Evolutionary conservation across 2,888 invertebrate species (phyloP), one percentile per base, ranked within the genome.

Genomic region (Tuta absoluta): DNA sequence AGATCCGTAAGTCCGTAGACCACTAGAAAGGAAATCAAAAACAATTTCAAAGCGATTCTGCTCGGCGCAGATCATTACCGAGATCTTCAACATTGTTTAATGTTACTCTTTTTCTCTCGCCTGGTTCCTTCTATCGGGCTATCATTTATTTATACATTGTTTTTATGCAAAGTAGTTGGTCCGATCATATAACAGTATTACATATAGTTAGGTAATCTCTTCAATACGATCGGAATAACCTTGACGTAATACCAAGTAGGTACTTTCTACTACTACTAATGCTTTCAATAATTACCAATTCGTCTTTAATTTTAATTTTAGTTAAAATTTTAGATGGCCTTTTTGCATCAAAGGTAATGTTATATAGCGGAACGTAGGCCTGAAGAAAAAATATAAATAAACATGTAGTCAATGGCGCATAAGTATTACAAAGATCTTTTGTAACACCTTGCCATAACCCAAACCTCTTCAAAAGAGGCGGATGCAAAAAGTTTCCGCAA

Each of bases 21-120:
- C 68, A 69, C 67, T 72, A 75, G 73, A 77, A 79, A 79, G 75
- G 76, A 82, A 82, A 84, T 84, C 77, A 79, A 85, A 86, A 85
- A 86, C 82, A 84, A 85, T 86, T 80, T 81, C 78, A 78, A 75
- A 77, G 75, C 81, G 78, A 80, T 81, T 75, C 71, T 74, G 73
- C 75, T 74, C 75, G 68, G 79, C 72, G 77, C 76, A 81, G 84
- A 85, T 86, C 85, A 85, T 86, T 86, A 85, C 81, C 75, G 78
- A 72, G 77, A 83, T 84, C 80, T 82, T 75, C 77, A 81, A 76
- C 74, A 75, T 74, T 74, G 79, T 78, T 79, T 79, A 79, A 78
- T 80, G 79, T 79, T 82, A 80, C 78, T 75, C 28, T 56, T 56
- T 56, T 56, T 56, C 28, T 56, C n/a, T 3, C 12, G 33, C 1